Base-by-base conservation (phyloP, 1,140 invertebrate species). In the Galleria mellonella region DNA sequence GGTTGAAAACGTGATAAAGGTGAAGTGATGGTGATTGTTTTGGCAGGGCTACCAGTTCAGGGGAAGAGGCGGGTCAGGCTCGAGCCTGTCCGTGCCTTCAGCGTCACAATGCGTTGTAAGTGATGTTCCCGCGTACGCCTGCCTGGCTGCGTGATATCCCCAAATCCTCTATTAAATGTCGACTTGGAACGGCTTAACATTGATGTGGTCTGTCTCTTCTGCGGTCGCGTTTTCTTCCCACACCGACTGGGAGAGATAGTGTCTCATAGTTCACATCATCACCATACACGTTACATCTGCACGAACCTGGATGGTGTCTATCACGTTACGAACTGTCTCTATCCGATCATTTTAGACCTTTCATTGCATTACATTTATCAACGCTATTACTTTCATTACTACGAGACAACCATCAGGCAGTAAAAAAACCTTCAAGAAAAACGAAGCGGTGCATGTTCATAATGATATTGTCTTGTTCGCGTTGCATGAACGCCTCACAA, bases 41-140 rank as follows among this genome's bases (percentile, higher is more conserved):
- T 81, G 73, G 48, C 83, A 84, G 78, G 83, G 63, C 33, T 65
- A 78, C 62, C 82, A 86, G 64, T 50, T 66, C 74, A 73, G 71
- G 79, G 88, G 88, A 54, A 81, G 88, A 44, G 87, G 88, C 78
- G 88, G 88, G 69, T 89, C 89, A 81, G 91, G 91, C 87, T 92
- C 91, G 83, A 92, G 90, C 85, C 88, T 92, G 74, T 92, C 91
- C 82, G 92, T 92, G 86, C 92, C 91, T 72, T 91, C 91, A 56
- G 88, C 91, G 47, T 89, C 89, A 55, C 87, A 83, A 71, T 87
- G 87, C 83, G 88, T 86, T 73, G 89, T 89, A 89, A 89, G 89
- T 89, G 73, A 63, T 68, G 63, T 70, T 43, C 55, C 40, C 61
- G 47, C 50, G 65, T 50, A 55, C 51, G 65, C 47, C 58, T 61